phyloP scores from a whole-genome alignment of 2,797 vertebrate genomes.

The Sebastes goodei region DNA sequence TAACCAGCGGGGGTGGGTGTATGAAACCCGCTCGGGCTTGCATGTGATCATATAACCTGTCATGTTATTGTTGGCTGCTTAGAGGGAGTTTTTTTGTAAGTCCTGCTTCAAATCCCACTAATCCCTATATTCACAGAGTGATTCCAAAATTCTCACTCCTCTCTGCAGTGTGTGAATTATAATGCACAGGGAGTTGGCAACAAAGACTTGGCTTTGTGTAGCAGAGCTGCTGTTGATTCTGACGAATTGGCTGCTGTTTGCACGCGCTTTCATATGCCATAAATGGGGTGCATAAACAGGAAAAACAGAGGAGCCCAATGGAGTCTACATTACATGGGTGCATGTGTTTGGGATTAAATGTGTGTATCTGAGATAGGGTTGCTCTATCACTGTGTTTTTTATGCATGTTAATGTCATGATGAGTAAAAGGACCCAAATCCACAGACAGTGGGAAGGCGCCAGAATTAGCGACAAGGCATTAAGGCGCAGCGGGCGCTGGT shows the following conservation, averaged over 20 bases:
- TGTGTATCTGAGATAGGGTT: conserved; percentile 42
- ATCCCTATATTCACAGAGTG: conserved; percentile 71
- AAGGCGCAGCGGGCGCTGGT: conserved; percentile 52
- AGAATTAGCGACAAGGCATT: conserved; percentile 70
- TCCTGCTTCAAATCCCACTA: conserved; percentile 71
- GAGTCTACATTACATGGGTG: conserved; percentile 38
- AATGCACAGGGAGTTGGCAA: conserved; percentile 65
- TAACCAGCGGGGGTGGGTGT: conserved; percentile 35
- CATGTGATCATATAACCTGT: conserved; percentile 65
- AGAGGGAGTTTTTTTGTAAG: conserved; percentile 64
- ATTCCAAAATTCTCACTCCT: conserved; percentile 67
- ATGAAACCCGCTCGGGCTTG: conserved; percentile 32
- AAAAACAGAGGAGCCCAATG: conserved; percentile 32
- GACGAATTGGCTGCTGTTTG: conserved; percentile 66
- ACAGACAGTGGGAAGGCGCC: conserved; percentile 50
- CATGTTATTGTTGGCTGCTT: conserved; percentile 69
- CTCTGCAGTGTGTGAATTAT: conserved; percentile 63
- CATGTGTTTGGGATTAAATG: conserved; percentile 44
- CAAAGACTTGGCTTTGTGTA: conserved; percentile 59
- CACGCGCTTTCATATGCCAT: conserved; percentile 16
- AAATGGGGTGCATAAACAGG: conserved; percentile 26
- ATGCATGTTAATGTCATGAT: conserved; percentile 41
- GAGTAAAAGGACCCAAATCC: conserved; percentile 47
- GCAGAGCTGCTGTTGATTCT: conserved; percentile 61
- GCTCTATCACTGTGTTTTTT: conserved; percentile 24